Evolutionary conservation across 2,113 vertebrate genomes (phyloP).

Genomic region (Leptocoma aspasia): DNA sequence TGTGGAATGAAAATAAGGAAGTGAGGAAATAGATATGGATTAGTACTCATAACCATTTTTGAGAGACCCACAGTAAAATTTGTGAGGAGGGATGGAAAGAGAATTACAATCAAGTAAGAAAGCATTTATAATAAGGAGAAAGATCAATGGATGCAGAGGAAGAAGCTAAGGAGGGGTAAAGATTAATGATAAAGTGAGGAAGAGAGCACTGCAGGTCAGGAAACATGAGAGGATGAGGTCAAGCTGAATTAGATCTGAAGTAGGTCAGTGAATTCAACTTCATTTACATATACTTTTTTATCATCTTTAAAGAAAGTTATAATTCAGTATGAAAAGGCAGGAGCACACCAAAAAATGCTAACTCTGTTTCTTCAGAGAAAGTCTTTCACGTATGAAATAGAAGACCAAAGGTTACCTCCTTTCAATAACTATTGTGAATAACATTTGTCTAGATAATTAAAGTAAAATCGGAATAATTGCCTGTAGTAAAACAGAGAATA

Average conservation of each 20-base stretch:
- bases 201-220: not conserved
- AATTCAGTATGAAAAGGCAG: not conserved
- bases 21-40: not conserved
- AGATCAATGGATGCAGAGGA: not conserved
- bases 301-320: not conserved
- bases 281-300: not conserved
- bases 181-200: not conserved
- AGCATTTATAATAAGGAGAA: not conserved
- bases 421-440: not conserved
- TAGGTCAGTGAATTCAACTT: conserved; percentile 5
- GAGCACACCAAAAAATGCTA: not conserved
- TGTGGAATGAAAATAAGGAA: not conserved
- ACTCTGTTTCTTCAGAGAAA: not conserved
- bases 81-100: not conserved
- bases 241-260: not conserved
- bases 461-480: not conserved
- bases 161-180: not conserved
- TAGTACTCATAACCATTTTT: not conserved
- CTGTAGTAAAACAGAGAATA: not conserved
- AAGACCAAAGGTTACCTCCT: not conserved
- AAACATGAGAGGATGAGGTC: not conserved
- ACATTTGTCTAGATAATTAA: not conserved
- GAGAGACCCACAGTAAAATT: not conserved
- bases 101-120: not conserved
- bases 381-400: not conserved